Conservation (phyloP, 2,113 vertebrate genomes). For the Aphyosemion australe region DNA sequence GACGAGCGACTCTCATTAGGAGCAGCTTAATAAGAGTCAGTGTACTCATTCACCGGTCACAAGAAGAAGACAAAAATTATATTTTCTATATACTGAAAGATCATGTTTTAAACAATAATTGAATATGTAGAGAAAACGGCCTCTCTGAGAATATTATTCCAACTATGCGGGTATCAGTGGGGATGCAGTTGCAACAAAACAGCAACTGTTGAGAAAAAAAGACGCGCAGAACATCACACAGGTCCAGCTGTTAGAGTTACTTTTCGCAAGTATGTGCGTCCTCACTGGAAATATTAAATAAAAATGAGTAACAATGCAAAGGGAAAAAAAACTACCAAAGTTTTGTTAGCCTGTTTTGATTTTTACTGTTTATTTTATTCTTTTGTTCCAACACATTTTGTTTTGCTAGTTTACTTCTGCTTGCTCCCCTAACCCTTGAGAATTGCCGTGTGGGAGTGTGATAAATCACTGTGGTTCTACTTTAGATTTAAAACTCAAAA, state of each 20-base stretch:
- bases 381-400: conserved; percentile 43
- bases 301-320: conserved; percentile 64
- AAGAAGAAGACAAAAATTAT: conserved; percentile 28
- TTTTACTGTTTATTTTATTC: conserved; percentile 50
- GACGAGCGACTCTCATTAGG: conserved; percentile 53
- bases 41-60: conserved; percentile 24
- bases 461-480: conserved; percentile 20
- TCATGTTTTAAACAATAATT: conserved; percentile 33
- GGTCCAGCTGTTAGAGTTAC: conserved; percentile 52
- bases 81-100: conserved; percentile 5
- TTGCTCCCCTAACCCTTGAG: conserved; percentile 58
- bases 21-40: conserved; percentile 52
- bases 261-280: conserved; percentile 41
- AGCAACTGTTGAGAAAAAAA: conserved; percentile 26
- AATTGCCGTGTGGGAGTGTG: conserved; percentile 58
- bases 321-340: conserved; percentile 60
- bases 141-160: conserved; percentile 10
- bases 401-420: conserved; percentile 60
- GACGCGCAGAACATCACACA: conserved; percentile 26
- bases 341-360: conserved; percentile 57
- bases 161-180: conserved; percentile 9
- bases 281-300: conserved; percentile 69
- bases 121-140: conserved; percentile 5
- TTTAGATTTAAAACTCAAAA: conserved; percentile 39
- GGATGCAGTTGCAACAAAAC: conserved; percentile 12